phyloP scores from a whole-genome alignment of 2,113 vertebrate genomes.

The Donacobius atricapilla region DNA sequence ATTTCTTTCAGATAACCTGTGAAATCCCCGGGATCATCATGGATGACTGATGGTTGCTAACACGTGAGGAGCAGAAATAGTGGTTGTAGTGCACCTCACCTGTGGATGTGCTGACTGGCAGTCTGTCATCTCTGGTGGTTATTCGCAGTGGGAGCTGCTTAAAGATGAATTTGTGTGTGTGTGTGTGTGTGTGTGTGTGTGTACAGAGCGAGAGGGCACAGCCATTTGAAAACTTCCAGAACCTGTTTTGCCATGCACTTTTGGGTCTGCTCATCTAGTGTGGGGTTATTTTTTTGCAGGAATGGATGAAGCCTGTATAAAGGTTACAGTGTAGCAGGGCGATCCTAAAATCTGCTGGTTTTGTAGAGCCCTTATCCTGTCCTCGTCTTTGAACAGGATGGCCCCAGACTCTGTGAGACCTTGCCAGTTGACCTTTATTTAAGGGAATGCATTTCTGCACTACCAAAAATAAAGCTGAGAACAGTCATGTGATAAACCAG shows the following conservation, averaged over 20 bases:
- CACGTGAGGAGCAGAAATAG: not conserved
- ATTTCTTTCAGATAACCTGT: not conserved
- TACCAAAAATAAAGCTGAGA: not conserved
- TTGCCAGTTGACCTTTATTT: not conserved
- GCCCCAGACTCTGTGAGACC: not conserved
- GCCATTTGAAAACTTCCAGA: not conserved
- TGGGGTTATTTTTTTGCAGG: not conserved
- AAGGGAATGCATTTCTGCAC: not conserved
- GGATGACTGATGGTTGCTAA: not conserved
- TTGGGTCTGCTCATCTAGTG: not conserved
- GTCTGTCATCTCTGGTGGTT: not conserved
- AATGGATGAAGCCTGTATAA: not conserved
- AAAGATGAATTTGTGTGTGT: not conserved
- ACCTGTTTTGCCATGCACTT: not conserved
- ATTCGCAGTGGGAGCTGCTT: not conserved
- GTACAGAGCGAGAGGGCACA: not conserved
- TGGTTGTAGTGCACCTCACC: not conserved
- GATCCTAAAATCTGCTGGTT: not conserved
- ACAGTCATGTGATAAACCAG: not conserved
- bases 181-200: not conserved
- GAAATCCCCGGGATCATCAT: not conserved
- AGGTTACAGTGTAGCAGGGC: not conserved
- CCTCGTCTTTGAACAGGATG: not conserved
- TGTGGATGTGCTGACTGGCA: not conserved
- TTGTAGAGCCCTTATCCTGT: not conserved